Evolutionary conservation across 2,113 vertebrate species (phyloP), one percentile per base, ranked within the genome.

Genomic region (Zosterops japonicus): DNA sequence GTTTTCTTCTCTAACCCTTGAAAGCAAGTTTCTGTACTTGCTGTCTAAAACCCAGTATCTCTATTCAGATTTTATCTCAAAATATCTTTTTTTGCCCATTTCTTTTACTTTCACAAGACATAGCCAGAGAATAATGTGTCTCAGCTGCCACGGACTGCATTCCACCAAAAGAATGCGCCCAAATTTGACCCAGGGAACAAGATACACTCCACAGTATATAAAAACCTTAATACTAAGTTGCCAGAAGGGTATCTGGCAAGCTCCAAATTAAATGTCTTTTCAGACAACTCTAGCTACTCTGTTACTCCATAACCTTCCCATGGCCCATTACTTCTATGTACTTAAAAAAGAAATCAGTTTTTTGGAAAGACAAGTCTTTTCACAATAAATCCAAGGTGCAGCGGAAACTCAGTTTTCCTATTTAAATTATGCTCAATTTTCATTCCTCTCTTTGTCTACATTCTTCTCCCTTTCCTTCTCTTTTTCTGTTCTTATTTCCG

Each of bases 221-320:
- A 89, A 96, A 79, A 29, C 28, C 71, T 90, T 90, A 65, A 63
- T 86, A 86, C 44, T 80, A 57, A 86, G 52, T 87, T 94, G 76
- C 89, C 89, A 93, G 89, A 93, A 96, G 80, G 50, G 64, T 93
- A 95, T 92, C 93, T 93, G 72, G 76, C 76, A 92, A 83, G 69
- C 65, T 91, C 89, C 49, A 94, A 92, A 95, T 94, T 91, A 84
- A 89, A 90, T 5, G n/a, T 52, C 83, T 89, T 89, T 94, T 91
- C 86, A 83, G 56, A n/a, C 2, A 11, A 41, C 68, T 61, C 71
- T 81, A 86, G 87, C 87, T 96, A 84, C 89, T 94, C 89, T 78
- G 35, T 83, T 95, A 89, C 80, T 93, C 76, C 47, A 56, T 67
- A 91, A 92, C 72, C 60, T 90, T 88, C 76, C 64, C 65, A 64